Percentiles rank a stretch among this genome's conserved stretches.
Evolutionary conservation across 2,113 vertebrate genomes (phyloP).

Genomic region (Myotis lucifugus): DNA sequence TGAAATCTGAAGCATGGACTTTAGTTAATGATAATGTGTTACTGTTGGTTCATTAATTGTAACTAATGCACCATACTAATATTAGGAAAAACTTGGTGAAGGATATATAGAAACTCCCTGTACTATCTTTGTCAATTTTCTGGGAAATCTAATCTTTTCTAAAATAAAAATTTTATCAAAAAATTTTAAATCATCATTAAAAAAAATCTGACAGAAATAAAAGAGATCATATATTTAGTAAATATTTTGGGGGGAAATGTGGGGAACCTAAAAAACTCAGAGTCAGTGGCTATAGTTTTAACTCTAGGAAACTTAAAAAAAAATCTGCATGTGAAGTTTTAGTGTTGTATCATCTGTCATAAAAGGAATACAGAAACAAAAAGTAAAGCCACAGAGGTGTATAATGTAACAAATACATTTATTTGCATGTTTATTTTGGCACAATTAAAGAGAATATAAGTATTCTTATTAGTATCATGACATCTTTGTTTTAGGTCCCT

Average conservation of each 20-base stretch:
- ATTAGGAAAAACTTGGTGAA: background rate
- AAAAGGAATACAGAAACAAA: background rate
- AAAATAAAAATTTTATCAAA: background rate
- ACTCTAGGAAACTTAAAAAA: background rate
- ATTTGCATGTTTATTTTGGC: background rate
- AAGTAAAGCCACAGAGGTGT: background rate
- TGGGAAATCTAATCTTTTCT: background rate
- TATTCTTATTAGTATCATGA: background rate
- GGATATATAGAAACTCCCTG: background rate
- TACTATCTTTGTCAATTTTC: background rate
- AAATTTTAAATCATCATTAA: background rate
- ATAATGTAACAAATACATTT: background rate
- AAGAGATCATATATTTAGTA: background rate
- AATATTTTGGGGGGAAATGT: background rate
- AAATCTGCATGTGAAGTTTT: background rate
- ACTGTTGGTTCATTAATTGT: background rate
- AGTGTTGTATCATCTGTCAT: background rate
- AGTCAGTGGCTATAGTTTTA: background rate
- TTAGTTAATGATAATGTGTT: background rate
- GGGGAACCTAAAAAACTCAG: background rate
- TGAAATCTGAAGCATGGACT: background rate
- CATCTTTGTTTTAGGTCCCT: background rate
- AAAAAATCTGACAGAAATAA: background rate
- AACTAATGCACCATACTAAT: background rate
- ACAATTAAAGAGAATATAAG: background rate